These are phyloP conservation scores for Mallotus villosus DNA, from an alignment of 2,797 vertebrate genomes.

Conservation along the genomic window DNA sequence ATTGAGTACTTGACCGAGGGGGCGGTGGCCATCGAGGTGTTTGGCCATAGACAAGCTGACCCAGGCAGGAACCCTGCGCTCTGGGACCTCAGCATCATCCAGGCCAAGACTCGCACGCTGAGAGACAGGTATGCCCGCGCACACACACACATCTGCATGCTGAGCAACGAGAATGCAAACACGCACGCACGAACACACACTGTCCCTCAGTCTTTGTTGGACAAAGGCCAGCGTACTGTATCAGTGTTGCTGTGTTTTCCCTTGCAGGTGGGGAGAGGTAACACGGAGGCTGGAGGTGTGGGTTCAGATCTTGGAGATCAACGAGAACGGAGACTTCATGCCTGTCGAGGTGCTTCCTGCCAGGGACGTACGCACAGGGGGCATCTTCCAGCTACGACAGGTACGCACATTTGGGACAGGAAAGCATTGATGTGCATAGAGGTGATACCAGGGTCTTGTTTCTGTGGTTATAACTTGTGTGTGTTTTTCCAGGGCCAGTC, in stretches of 20 bases:
- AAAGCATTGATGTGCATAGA: too few relatives aligned
- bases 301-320: slow-evolving; percentile 94
- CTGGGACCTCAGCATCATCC: slow-evolving; percentile 97
- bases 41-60: slow-evolving; percentile 88
- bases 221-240: too few relatives aligned
- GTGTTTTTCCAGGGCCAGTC: slow-evolving; percentile 85
- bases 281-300: slow-evolving; percentile 93
- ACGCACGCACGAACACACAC: slow-evolving; percentile 73
- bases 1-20: slow-evolving; percentile 95
- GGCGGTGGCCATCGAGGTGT: slow-evolving; percentile 93
- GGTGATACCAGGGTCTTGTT: background rate
- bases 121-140: slow-evolving; percentile 82
- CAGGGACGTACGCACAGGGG: slow-evolving; percentile 86
- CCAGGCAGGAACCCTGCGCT: slow-evolving; percentile 87
- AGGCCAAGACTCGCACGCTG: slow-evolving; percentile 95
- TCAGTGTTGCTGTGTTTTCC: background rate
- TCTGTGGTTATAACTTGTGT: background rate
- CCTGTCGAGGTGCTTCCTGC: slow-evolving; percentile 90
- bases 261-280: slow-evolving; percentile 93
- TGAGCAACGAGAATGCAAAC: too few relatives aligned
- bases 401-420: slow-evolving; percentile 54
- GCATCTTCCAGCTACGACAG: slow-evolving; percentile 94
- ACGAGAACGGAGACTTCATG: slow-evolving; percentile 93
- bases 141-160: background rate
- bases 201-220: too few relatives aligned